Conservation (phyloP, 2,888 invertebrate genomes). For the Timema cristinae region DNA sequence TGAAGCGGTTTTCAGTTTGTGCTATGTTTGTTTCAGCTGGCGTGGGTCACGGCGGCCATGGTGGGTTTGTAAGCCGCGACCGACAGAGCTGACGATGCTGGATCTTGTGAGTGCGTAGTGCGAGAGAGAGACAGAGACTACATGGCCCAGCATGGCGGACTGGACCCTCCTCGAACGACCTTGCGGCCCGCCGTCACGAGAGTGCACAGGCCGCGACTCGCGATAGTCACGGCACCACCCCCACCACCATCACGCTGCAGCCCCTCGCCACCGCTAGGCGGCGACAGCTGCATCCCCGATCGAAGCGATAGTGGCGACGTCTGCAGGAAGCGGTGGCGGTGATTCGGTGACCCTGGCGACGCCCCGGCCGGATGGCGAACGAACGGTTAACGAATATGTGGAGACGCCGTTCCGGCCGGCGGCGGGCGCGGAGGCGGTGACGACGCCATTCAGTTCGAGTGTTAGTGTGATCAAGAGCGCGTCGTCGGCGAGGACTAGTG, state of each 20-base stretch:
- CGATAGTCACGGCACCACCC: conserved; percentile 39
- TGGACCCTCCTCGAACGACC: conserved; percentile 29
- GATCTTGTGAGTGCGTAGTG: conserved; percentile 6
- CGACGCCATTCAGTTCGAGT: conserved; percentile 1
- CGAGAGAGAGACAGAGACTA: conserved; percentile 10
- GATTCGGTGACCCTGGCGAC: conserved; percentile 52
- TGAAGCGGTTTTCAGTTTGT: no score
- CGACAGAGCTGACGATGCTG: background rate
- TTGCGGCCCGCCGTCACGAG: conserved; percentile 31
- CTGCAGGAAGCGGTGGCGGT: conserved; percentile 24
- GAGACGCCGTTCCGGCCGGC: conserved; percentile 72
- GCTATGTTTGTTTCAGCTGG: conserved; percentile 22
- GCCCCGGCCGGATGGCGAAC: conserved; percentile 82
- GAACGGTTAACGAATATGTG: conserved; percentile 89
- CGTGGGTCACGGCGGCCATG: conserved; percentile 16
- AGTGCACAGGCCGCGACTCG: conserved; percentile 35
- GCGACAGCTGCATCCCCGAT: conserved; percentile 48
- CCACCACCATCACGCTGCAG: conserved; percentile 39
- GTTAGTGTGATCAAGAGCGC: conserved; percentile 29
- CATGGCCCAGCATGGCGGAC: conserved; percentile 32
- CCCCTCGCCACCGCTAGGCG: conserved; percentile 50
- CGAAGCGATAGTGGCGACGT: conserved; percentile 24
- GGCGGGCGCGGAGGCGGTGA: conserved; percentile 45
- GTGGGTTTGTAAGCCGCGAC: conserved; percentile 15
- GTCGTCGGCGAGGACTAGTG: conserved; percentile 39